phyloP scores from a whole-genome alignment of 2,888 invertebrate species.

The Drosophila meridionalis region DNA sequence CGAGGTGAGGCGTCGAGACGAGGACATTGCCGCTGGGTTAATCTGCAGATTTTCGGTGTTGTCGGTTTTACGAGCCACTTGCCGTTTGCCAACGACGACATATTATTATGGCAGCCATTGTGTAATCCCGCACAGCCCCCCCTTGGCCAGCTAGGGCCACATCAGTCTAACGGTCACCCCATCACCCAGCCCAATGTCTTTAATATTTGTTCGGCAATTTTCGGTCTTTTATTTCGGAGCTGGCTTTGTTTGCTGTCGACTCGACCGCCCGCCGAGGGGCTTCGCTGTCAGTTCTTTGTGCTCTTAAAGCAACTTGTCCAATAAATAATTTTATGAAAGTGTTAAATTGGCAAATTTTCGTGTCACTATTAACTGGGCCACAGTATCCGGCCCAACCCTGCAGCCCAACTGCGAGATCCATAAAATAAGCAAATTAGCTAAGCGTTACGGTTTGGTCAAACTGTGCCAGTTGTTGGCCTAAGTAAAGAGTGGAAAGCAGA shows the following conservation, averaged over 20 bases:
- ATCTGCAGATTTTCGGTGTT: conserved; percentile 77
- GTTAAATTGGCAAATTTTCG: conserved; percentile 71
- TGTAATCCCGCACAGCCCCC: conserved; percentile 57
- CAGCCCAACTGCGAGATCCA: conserved; percentile 19
- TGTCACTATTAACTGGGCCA: conserved; percentile 52
- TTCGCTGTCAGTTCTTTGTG: conserved; percentile 33
- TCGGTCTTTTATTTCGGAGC: conserved; percentile 63
- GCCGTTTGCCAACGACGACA: conserved; percentile 64
- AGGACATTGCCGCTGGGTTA: conserved; percentile 65
- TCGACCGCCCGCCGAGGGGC: conserved; percentile 34
- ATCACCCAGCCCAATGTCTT: conserved; percentile 59
- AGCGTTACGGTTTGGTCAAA: conserved; percentile 43
- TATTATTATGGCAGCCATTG: conserved; percentile 74
- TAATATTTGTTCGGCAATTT: conserved; percentile 70
- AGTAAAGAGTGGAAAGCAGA: conserved; percentile 24
- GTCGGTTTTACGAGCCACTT: conserved; percentile 81
- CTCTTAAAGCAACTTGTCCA: conserved; percentile 56
- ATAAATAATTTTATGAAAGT: conserved; percentile 79
- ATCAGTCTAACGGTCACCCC: conserved; percentile 12
- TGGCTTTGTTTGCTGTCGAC: conserved; percentile 21
- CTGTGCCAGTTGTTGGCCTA: conserved; percentile 33
- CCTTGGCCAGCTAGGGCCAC: conserved; percentile 9
- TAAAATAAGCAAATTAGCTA: conserved; percentile 69
- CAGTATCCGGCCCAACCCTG: conserved; percentile 5
- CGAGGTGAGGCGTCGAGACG: not conserved